phyloP scores from a whole-genome alignment of 2,113 vertebrate genomes.

The Chamaea fasciata region DNA sequence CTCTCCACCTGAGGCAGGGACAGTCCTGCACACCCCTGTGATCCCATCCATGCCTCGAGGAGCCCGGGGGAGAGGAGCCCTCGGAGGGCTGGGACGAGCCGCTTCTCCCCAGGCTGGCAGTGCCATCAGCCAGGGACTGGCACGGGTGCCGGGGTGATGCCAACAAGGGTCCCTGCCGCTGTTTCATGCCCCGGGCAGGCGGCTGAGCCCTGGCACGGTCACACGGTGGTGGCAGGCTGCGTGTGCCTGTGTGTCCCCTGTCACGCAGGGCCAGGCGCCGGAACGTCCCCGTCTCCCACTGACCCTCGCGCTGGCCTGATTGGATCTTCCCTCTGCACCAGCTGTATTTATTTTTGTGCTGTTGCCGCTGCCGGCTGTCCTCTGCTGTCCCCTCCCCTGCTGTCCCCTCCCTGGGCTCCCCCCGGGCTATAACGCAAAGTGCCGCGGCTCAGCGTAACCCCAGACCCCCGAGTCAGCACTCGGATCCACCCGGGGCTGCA shows the following conservation, averaged over 20 bases:
- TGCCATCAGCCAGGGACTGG: fast-evolving
- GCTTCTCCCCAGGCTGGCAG: neutral
- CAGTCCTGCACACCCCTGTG: fast-evolving
- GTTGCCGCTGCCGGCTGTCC: neutral
- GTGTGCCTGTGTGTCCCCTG: neutral
- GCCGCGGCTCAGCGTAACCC: neutral
- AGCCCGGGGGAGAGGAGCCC: neutral
- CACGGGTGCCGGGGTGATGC: neutral
- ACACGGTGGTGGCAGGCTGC: fast-evolving
- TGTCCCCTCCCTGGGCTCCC: neutral
- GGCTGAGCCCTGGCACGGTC: fast-evolving
- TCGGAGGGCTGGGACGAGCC: neutral
- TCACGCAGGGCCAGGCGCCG: neutral
- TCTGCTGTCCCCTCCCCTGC: neutral
- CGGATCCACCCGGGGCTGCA: neutral
- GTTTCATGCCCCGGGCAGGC: fast-evolving
- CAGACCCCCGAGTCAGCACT: neutral
- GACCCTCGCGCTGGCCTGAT: neutral
- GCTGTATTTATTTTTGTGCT: neutral
- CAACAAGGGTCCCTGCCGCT: fast-evolving
- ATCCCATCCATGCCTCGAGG: fast-evolving
- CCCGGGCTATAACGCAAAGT: neutral
- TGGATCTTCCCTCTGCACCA: constrained; percentile 6
- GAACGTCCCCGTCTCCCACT: neutral
- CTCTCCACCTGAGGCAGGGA: fast-evolving